Evolutionary conservation across 2,113 vertebrate genomes (phyloP).

Genomic region (Meles meles): DNA sequence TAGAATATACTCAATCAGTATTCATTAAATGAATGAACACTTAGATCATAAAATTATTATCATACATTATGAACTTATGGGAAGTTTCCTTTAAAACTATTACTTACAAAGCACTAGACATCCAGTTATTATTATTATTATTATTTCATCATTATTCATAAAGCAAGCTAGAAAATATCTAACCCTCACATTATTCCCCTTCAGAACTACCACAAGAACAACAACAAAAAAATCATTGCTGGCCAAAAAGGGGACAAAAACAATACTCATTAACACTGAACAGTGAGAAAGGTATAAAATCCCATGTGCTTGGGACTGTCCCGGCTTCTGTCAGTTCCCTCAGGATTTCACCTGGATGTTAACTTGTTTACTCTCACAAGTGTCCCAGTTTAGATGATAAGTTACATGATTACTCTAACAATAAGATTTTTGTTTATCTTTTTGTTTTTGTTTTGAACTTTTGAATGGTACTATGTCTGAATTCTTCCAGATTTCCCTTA

Average conservation of each 20-base stretch:
- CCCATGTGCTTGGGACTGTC: background rate
- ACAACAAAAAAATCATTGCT: background rate
- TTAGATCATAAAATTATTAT: background rate
- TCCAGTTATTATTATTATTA: background rate
- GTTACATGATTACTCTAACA: background rate
- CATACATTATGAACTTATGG: background rate
- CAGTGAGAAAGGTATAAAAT: background rate
- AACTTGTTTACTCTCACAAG: background rate
- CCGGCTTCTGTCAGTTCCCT: background rate
- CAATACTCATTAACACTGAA: background rate
- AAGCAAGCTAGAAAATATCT: background rate
- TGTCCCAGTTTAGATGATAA: background rate
- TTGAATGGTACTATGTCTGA: slow-evolving; percentile 4
- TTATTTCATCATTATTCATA: background rate
- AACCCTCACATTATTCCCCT: background rate
- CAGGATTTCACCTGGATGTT: background rate
- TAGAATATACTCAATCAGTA: background rate
- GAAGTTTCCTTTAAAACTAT: background rate
- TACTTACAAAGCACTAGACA: background rate
- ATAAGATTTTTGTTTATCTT: background rate
- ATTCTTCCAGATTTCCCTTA: background rate
- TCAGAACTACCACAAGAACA: background rate
- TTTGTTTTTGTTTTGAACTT: background rate
- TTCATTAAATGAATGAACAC: background rate
- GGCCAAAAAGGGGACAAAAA: background rate